Conservation (phyloP, 2,888 invertebrate species). For the Acheta domesticus region DNA sequence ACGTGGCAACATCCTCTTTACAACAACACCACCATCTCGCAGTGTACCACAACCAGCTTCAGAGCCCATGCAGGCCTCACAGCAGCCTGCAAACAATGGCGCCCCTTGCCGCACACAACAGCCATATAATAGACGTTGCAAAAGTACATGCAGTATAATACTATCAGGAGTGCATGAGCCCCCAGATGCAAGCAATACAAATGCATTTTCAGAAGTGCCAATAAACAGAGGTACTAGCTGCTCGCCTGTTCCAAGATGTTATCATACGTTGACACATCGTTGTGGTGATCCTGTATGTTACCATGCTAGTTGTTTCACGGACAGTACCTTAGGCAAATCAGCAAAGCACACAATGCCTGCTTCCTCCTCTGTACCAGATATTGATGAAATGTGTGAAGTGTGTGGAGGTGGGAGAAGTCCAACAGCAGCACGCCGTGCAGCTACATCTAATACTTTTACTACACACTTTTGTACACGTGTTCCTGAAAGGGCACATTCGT, state of each 20-base stretch:
- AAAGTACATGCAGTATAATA: slow-evolving; percentile 66
- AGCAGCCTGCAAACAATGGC: slow-evolving; percentile 33
- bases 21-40: slow-evolving; percentile 50
- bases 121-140: slow-evolving; percentile 54
- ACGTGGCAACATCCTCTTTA: slow-evolving; percentile 54
- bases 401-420: slow-evolving; percentile 39
- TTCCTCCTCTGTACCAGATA: neutral
- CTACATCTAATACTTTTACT: slow-evolving; percentile 44
- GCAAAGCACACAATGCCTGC: neutral
- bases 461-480: slow-evolving; percentile 47
- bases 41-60: slow-evolving; percentile 24
- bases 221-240: neutral
- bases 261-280: slow-evolving; percentile 4
- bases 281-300: slow-evolving; percentile 52
- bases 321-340: neutral
- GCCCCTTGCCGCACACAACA: slow-evolving; percentile 40
- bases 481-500: slow-evolving; percentile 40
- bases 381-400: slow-evolving; percentile 48
- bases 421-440: slow-evolving; percentile 36
- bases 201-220: neutral
- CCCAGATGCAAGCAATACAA: neutral
- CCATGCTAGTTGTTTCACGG: slow-evolving; percentile 43
- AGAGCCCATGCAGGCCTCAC: slow-evolving; percentile 27
- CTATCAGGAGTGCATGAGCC: slow-evolving; percentile 50
- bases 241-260: slow-evolving; percentile 11